Evolutionary conservation across 1,140 invertebrate species (phyloP), one percentile per base, ranked within the genome.

Genomic region (Heliconius melpomene): DNA sequence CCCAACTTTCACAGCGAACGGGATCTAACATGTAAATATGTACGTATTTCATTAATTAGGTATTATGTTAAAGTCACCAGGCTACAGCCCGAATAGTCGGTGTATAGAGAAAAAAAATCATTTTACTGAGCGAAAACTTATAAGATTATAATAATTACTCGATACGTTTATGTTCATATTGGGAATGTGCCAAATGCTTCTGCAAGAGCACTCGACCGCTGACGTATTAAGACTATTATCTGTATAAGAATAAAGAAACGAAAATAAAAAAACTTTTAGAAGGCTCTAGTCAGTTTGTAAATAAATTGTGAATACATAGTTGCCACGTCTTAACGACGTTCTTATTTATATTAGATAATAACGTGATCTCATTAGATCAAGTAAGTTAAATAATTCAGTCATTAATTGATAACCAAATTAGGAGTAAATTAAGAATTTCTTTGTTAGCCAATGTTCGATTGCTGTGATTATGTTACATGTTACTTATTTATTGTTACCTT

Each of bases 381-480:
- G 89, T 94, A 94, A 93, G 91, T 88, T 93, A 93, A 87, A 91
- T 89, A 88, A 89, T 88, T 93, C 91, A 92, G 89, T 92, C 92
- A 91, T 92, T 93, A 93, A 93, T 92, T 91, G 87, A 92, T 92
- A 93, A 90, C 90, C 90, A 88, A 90, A 91, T 91, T 93, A 93
- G 91, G 84, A 82, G 87, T 93, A 90, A 92, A 91, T 86, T 84
- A 89, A 91, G 88, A 88, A 83, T 89, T 94, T 91, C 88, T 93
- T 93, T 93, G 92, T 93, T 94, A 94, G 93, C 91, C 91, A 93
- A 93, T 93, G 89, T 93, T 93, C 91, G 91, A 91, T 92, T 84
- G 91, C 92, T 94, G 92, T 94, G 93, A 93, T 94, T 93, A 90
- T 91, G 92, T 94, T 94, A 93, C 87, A 83, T 93, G 91, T 94